Evolutionary conservation across 2,888 invertebrate genomes (phyloP).

Genomic region (Allophyes oxyacanthae): DNA sequence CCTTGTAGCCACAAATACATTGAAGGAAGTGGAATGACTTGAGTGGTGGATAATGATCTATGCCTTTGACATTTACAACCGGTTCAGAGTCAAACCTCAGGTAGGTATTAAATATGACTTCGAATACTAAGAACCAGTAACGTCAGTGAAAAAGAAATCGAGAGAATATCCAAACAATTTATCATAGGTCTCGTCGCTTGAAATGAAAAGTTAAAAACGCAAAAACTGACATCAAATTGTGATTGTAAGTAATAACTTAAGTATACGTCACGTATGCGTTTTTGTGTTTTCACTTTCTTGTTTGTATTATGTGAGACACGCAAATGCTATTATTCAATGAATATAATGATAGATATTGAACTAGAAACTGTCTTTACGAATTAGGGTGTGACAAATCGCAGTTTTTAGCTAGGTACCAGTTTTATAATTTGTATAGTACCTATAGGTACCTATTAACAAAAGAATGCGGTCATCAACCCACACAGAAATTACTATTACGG

Average conservation of each 20-base stretch:
- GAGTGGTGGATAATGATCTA: constrained; percentile 38
- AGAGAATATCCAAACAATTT: constrained; percentile 22
- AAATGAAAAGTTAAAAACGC: constrained; percentile 32
- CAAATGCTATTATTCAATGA: constrained; percentile 39
- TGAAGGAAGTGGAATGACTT: constrained; percentile 35
- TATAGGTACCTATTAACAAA: no score
- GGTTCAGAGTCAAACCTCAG: constrained; percentile 23
- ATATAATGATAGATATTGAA: constrained; percentile 36
- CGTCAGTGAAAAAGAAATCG: constrained; percentile 32
- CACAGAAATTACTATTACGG: no score
- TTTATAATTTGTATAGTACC: no score
- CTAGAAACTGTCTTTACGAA: constrained; percentile 38
- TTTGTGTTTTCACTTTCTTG: constrained; percentile 48
- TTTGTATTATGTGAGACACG: constrained; percentile 38
- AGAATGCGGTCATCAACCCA: no score
- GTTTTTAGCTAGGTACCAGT: background rate
- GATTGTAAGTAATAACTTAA: constrained; percentile 42
- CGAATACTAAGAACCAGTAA: constrained; percentile 18
- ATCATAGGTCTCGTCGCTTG: constrained; percentile 17
- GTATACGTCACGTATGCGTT: constrained; percentile 37
- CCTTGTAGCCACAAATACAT: constrained; percentile 34
- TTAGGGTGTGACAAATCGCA: constrained; percentile 23
- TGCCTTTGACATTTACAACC: constrained; percentile 49
- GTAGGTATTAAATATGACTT: constrained; percentile 15
- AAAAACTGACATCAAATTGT: constrained; percentile 37